Conservation (phyloP, 2,888 invertebrate species). For the Morpho achilles region DNA sequence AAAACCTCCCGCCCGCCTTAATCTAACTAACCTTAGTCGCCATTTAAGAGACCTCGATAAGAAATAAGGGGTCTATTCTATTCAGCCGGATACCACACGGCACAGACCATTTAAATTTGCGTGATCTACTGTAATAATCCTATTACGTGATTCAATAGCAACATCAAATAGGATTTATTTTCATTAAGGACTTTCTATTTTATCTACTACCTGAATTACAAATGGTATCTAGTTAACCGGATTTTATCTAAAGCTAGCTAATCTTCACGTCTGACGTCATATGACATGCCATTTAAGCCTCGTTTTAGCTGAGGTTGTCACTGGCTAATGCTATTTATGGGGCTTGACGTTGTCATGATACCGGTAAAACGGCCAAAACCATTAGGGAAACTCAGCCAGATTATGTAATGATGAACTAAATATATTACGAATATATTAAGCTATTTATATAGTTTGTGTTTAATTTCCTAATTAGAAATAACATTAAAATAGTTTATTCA, state of each 20-base stretch:
- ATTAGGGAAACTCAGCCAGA: slow-evolving; percentile 51
- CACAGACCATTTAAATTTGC: no score
- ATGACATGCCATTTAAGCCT: slow-evolving; percentile 42
- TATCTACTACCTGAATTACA: slow-evolving; percentile 1
- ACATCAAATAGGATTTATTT: background rate
- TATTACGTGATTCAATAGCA: background rate
- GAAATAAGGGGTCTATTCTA: no score
- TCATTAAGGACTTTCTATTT: background rate
- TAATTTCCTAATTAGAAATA: no score
- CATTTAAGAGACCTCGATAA: no score
- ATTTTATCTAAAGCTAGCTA: slow-evolving; percentile 56
- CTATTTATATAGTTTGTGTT: no score
- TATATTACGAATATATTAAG: no score
- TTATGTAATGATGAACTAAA: slow-evolving; percentile 16
- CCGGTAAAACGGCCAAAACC: slow-evolving; percentile 51
- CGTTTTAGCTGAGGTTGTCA: slow-evolving; percentile 56
- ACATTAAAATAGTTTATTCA: no score
- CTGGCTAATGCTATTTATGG: slow-evolving; percentile 59
- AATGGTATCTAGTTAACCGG: slow-evolving; percentile 18
- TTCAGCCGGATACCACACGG: no score
- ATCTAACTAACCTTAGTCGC: no score
- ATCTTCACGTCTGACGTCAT: slow-evolving; percentile 61
- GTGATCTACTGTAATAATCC: no score
- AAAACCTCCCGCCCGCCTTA: no score
- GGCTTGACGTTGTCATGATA: slow-evolving; percentile 64